Evolutionary conservation across 2,888 invertebrate genomes (phyloP).

Genomic region (Hydroisotoma schaefferi): DNA sequence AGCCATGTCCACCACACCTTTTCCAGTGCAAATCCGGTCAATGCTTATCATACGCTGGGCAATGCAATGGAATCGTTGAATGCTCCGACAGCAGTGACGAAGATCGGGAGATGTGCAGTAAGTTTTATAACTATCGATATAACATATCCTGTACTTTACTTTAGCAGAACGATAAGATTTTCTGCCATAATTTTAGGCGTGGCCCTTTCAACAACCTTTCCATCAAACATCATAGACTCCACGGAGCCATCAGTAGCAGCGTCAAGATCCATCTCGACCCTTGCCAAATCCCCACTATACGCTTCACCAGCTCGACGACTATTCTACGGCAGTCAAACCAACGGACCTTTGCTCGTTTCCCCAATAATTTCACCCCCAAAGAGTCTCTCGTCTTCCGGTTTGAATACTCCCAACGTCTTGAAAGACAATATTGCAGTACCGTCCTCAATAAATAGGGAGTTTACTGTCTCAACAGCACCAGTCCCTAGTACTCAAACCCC

Average conservation of each 20-base stretch:
- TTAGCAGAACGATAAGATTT: neutral
- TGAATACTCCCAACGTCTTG: neutral
- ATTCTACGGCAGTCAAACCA: conserved; percentile 22
- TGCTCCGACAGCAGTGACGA: conserved; percentile 28
- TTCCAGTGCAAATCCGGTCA: conserved; percentile 27
- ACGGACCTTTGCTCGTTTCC: neutral
- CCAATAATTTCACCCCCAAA: neutral
- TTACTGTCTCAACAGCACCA: neutral
- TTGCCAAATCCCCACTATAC: conserved; percentile 18
- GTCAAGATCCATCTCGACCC: conserved; percentile 14
- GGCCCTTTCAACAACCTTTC: conserved; percentile 20
- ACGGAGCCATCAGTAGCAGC: conserved; percentile 20
- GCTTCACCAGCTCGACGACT: conserved; percentile 19
- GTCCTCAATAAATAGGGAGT: neutral
- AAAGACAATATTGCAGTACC: neutral
- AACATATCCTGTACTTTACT: neutral
- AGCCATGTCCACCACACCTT: conserved; percentile 22
- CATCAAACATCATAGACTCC: conserved; percentile 21
- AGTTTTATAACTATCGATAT: too few species aligned
- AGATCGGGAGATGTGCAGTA: conserved; percentile 31
- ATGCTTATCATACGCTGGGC: conserved; percentile 23
- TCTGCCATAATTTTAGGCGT: conserved; percentile 16
- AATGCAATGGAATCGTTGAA: conserved; percentile 31
- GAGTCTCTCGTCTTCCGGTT: neutral
- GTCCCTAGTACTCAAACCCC: neutral